Evolutionary conservation across 2,113 vertebrate species (phyloP).

Genomic region (Charadrius vociferus): DNA sequence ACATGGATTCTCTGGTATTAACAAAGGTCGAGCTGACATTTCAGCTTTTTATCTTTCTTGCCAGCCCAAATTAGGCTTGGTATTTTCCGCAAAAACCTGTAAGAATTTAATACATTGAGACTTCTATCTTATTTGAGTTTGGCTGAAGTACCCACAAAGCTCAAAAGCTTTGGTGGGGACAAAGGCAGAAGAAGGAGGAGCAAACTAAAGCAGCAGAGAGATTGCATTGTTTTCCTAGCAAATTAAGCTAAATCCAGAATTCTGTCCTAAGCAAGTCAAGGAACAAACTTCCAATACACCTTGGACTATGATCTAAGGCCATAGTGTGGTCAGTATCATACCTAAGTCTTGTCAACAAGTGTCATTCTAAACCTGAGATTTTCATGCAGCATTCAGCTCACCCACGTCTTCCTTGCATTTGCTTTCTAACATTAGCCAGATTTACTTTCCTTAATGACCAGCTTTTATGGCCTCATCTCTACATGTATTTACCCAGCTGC

Average conservation of each 20-base stretch:
- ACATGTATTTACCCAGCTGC: constrained; percentile 76
- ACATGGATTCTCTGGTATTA: neutral
- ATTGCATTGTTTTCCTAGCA: neutral
- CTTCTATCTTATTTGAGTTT: neutral
- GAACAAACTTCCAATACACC: neutral
- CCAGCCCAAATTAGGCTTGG: neutral
- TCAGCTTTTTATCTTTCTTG: neutral
- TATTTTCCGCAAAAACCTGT: neutral
- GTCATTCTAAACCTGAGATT: neutral
- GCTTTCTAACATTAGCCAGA: constrained; percentile 56
- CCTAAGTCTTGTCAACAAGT: neutral
- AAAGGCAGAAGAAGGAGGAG: neutral
- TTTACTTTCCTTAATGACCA: constrained; percentile 55
- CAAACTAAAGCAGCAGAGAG: neutral
- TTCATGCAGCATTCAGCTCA: neutral
- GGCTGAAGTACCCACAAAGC: neutral
- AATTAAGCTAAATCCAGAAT: neutral
- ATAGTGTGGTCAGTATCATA: neutral
- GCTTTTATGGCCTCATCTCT: constrained; percentile 56
- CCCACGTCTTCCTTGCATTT: neutral
- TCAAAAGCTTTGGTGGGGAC: neutral
- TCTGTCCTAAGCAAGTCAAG: neutral
- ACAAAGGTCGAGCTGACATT: neutral
- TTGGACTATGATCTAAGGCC: neutral
- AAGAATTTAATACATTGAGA: neutral